Evolutionary conservation across 2,113 vertebrate species (phyloP).

Genomic region (Apeltes quadracus): DNA sequence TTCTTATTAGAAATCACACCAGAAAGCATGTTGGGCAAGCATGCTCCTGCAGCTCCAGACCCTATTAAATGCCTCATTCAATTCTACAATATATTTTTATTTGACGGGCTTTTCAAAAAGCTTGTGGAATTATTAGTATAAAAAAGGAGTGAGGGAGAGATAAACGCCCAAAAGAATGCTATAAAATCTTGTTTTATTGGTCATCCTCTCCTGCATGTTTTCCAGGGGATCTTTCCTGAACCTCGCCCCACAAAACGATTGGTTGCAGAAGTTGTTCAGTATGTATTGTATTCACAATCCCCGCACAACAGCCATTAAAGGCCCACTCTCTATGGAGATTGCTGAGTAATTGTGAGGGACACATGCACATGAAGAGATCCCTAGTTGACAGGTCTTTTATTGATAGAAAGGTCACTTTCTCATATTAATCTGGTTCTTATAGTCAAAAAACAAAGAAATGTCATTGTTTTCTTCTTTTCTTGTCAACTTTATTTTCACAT

Average conservation of each 20-base stretch:
- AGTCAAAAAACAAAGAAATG: not conserved
- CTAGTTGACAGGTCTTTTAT: not conserved
- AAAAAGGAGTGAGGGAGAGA: not conserved
- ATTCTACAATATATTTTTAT: constrained; percentile 77
- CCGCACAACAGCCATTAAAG: constrained; percentile 9
- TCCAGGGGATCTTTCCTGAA: constrained; percentile 19
- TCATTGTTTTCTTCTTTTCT: not conserved
- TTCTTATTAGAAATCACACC: constrained; percentile 77
- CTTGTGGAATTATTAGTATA: constrained; percentile 58
- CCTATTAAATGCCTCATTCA: constrained; percentile 78
- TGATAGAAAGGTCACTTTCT: not conserved
- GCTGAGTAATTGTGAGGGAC: constrained; percentile 12
- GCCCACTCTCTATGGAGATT: not conserved
- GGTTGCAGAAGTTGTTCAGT: constrained; percentile 24
- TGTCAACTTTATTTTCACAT: not conserved
- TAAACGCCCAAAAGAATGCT: constrained; percentile 18
- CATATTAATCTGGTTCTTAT: not conserved
- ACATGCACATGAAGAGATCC: constrained; percentile 1
- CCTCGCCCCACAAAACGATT: constrained; percentile 22
- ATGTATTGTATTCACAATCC: constrained; percentile 40
- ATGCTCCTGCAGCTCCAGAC: constrained; percentile 70
- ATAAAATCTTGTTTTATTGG: constrained; percentile 51
- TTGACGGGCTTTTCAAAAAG: constrained; percentile 72
- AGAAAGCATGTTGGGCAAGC: constrained; percentile 72
- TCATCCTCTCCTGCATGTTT: constrained; percentile 27